Percentiles rank a stretch among this genome's conserved stretches.
phyloP scores from a whole-genome alignment of 2,797 vertebrate species.

The Philypnodon macrostomus region DNA sequence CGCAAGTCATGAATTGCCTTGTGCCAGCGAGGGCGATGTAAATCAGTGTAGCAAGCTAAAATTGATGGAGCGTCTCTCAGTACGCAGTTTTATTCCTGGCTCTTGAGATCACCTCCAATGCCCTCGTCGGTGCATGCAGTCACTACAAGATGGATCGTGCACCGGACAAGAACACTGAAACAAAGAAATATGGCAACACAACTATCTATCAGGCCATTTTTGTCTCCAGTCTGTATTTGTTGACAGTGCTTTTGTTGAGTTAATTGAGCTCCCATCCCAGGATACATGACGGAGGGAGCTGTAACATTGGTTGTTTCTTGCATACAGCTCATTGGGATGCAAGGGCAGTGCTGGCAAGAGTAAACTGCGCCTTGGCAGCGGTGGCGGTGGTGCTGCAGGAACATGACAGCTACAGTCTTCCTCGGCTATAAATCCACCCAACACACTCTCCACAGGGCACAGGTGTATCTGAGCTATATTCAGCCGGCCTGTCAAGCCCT shows the following conservation, averaged over 20 bases:
- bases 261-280: slow-evolving; percentile 68
- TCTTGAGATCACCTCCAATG: slow-evolving; percentile 48
- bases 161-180: slow-evolving; percentile 41
- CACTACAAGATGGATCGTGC: slow-evolving; percentile 47
- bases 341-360: slow-evolving; percentile 69
- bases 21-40: slow-evolving; percentile 71
- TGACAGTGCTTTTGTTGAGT: slow-evolving; percentile 61
- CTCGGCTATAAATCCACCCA: slow-evolving; percentile 63
- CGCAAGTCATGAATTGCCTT: slow-evolving; percentile 66
- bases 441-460: slow-evolving; percentile 51
- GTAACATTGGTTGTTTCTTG: slow-evolving; percentile 69
- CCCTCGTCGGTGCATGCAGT: slow-evolving; percentile 27
- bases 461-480: slow-evolving; percentile 66
- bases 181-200: slow-evolving; percentile 45
- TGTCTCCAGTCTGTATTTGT: too few species aligned
- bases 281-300: slow-evolving; percentile 58
- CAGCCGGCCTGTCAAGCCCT: slow-evolving; percentile 38
- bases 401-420: slow-evolving; percentile 77
- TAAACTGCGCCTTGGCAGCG: slow-evolving; percentile 74
- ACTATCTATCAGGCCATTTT: slow-evolving; percentile 20
- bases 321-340: slow-evolving; percentile 76
- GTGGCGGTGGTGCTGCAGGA: slow-evolving; percentile 62
- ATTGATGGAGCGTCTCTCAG: slow-evolving; percentile 70
- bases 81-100: slow-evolving; percentile 60
- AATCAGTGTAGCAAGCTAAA: slow-evolving; percentile 69